Evolutionary conservation across 2,797 vertebrate species (phyloP).

Genomic region (Poecilia picta): DNA sequence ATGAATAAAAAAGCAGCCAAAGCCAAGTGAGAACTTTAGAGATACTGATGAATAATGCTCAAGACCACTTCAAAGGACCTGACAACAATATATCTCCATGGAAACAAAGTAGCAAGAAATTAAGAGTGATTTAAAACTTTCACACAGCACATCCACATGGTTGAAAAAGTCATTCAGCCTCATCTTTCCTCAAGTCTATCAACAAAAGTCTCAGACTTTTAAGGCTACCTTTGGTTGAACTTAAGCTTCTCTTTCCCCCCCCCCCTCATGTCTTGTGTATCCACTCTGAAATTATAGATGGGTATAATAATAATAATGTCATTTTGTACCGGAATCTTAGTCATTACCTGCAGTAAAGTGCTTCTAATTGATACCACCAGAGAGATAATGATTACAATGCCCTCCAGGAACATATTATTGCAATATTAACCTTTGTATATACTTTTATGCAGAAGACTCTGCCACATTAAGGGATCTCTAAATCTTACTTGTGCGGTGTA

Average conservation of each 20-base stretch:
- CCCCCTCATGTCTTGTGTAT: constrained; percentile 78
- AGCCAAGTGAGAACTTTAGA: neutral
- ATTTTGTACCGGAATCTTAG: constrained; percentile 88
- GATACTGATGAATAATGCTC: neutral
- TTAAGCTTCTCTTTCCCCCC: constrained; percentile 77
- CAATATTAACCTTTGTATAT: constrained; percentile 92
- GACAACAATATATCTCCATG: neutral
- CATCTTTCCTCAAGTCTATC: constrained; percentile 59
- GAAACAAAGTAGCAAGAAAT: neutral
- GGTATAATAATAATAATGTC: constrained; percentile 91
- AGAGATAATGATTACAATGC: constrained; percentile 91
- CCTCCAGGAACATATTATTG: constrained; percentile 91
- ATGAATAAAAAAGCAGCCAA: neutral
- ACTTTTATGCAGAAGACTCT: constrained; percentile 89
- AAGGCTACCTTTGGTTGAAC: constrained; percentile 85
- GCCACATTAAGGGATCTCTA: constrained; percentile 88
- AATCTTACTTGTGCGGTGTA: constrained; percentile 86
- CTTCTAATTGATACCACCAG: constrained; percentile 90
- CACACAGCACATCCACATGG: neutral
- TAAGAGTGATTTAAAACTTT: neutral
- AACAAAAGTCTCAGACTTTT: constrained; percentile 76
- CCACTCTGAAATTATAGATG: constrained; percentile 88
- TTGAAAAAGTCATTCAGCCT: constrained; percentile 25
- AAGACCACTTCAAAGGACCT: neutral
- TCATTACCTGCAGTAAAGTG: constrained; percentile 91